Evolutionary conservation across 2,888 invertebrate species (phyloP), one percentile per base, ranked within the genome.

Genomic region (Baronia brevicornis): DNA sequence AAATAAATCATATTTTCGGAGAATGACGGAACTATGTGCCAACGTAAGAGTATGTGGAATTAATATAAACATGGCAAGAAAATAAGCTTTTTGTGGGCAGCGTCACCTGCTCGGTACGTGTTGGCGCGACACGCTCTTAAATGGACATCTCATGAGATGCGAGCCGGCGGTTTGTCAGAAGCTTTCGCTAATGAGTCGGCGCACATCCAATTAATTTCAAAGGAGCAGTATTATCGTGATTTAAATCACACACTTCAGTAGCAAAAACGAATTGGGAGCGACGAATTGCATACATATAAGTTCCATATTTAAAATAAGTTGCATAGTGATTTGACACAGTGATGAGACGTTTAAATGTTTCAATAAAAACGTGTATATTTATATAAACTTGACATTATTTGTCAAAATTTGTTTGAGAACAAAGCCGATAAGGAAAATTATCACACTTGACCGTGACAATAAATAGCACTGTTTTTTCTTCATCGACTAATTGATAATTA

Each of bases 91-190:
- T 31, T 71, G 47, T 50, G 33, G 36, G 38, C 41, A 40, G 43
- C 50, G 55, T 60, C 60, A 61, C 55, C 59, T 54, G 59, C 46
- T 42, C 33, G 42, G 41, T 59, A 58, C 64, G 62, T 60, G 68
- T 55, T 28, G 56, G 50, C 51, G 44, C 55, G 65, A 50, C 52
- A 45, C 53, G 41, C 48, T 51, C 58, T 66, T 64, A 67, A 73
- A 67, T 69, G 67, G 65, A 57, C 56, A 52, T 52, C 52, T 49
- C 51, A 28, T 36, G 17, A 42, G 34, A 47, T 46, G 44, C 44
- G 36, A 42, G 33, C 36, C 39, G 46, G 46, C 54, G 39, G 48
- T 48, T 56, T 59, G 58, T 60, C 65, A 52, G 48, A 54, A 55
- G 43, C 43, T 22, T 42, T 43, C 45, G 43, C 48, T 60, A 66